phyloP scores from a whole-genome alignment of 2,888 invertebrate genomes.

The Plebejus anna region DNA sequence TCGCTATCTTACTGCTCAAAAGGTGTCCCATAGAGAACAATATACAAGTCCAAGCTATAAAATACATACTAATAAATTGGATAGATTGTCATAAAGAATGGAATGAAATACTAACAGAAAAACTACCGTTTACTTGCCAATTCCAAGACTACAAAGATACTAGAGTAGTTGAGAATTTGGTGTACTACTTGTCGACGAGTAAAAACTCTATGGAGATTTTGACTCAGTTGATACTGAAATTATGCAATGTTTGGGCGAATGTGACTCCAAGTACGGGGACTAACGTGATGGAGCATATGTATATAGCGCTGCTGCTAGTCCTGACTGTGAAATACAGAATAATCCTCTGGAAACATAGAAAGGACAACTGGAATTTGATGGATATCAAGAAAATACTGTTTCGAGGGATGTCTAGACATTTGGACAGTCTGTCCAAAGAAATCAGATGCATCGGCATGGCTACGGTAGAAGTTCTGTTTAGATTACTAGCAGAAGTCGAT shows the following conservation, averaged over 20 bases:
- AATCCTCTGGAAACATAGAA: constrained; percentile 49
- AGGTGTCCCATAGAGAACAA: constrained; percentile 67
- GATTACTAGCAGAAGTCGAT: constrained; percentile 69
- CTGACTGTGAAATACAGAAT: constrained; percentile 75
- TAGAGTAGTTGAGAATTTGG: constrained; percentile 78
- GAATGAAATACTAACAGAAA: constrained; percentile 80
- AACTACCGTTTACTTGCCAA: constrained; percentile 62
- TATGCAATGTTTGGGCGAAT: constrained; percentile 85
- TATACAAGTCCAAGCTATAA: constrained; percentile 60
- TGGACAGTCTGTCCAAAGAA: constrained; percentile 81
- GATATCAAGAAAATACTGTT: constrained; percentile 78
- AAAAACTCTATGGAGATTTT: constrained; percentile 51
- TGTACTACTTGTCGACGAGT: constrained; percentile 79
- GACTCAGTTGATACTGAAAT: constrained; percentile 69
- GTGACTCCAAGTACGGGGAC: constrained; percentile 81
- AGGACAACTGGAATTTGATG: constrained; percentile 49
- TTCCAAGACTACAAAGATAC: constrained; percentile 80
- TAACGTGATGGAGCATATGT: constrained; percentile 84
- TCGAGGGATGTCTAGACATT: constrained; percentile 83
- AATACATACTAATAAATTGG: constrained; percentile 72
- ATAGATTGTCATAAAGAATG: constrained; percentile 79
- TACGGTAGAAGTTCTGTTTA: constrained; percentile 83
- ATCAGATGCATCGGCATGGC: constrained; percentile 87
- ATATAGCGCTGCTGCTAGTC: constrained; percentile 83
- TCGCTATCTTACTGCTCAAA: constrained; percentile 79